phyloP scores from a whole-genome alignment of 64 coral and sea anemone species.

The Pachyseris speciosa region DNA sequence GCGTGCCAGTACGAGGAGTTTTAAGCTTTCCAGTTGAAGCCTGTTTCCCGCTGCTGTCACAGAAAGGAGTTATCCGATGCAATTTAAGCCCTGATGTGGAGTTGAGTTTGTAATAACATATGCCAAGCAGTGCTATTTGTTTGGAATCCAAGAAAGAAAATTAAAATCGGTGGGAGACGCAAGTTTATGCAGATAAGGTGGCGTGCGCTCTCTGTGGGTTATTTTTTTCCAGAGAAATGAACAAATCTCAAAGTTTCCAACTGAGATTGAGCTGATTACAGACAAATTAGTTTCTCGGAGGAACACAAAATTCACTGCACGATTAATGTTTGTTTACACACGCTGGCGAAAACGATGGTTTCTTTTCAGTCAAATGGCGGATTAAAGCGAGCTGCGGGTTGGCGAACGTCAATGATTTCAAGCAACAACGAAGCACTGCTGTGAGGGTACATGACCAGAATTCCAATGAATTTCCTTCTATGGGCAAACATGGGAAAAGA shows the following conservation, averaged over 20 bases:
- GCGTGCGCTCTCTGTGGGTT: background rate
- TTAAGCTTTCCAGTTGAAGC: background rate
- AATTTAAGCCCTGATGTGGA: constrained; percentile 26
- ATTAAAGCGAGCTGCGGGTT: background rate
- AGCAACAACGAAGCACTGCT: constrained; percentile 15
- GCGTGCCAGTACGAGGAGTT: background rate
- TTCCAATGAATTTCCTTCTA: constrained; percentile 24
- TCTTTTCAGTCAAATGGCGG: constrained; percentile 21
- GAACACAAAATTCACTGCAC: constrained; percentile 1
- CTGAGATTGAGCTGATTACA: constrained; percentile 38
- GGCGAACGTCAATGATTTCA: background rate
- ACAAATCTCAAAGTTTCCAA: constrained; percentile 45
- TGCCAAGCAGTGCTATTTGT: constrained; percentile 31
- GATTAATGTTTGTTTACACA: background rate
- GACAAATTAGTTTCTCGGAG: constrained; percentile 41
- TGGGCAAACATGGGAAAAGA: background rate
- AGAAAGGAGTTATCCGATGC: constrained; percentile 36
- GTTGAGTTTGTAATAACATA: constrained; percentile 43
- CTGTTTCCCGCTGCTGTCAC: constrained; percentile 10
- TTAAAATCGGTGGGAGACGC: constrained; percentile 69
- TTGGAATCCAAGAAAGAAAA: constrained; percentile 73
- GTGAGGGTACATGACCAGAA: constrained; percentile 16
- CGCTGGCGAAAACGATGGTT: background rate
- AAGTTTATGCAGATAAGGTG: constrained; percentile 60
- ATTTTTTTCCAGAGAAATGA: constrained; percentile 63